Evolutionary conservation across 2,797 vertebrate species (phyloP).

Genomic region (Eurystomus glaucurus): DNA sequence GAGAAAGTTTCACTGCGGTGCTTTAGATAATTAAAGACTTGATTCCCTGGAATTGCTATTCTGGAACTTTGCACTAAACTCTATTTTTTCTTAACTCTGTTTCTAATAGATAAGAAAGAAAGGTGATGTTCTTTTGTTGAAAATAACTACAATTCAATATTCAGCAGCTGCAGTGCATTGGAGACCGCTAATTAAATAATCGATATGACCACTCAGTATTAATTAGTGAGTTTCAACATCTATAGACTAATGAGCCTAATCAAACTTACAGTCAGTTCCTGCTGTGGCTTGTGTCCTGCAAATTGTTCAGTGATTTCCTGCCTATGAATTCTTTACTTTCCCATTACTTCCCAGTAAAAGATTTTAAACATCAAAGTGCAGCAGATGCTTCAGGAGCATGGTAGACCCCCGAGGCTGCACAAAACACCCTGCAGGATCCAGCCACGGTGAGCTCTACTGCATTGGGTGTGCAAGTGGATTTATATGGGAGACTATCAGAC

Average conservation of each 20-base stretch:
- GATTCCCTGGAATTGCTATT: not conserved
- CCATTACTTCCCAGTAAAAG: not conserved
- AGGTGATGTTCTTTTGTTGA: not conserved
- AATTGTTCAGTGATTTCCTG: not conserved
- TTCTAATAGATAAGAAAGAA: not conserved
- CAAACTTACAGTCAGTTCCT: not conserved
- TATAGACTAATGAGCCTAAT: not conserved
- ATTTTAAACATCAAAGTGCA: not conserved
- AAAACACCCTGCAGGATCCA: not conserved
- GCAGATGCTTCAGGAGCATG: not conserved
- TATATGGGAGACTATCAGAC: not conserved
- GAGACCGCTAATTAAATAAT: constrained; percentile 17
- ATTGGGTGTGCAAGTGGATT: accelerated
- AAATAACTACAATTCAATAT: not conserved
- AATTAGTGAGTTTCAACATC: not conserved
- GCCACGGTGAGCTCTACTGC: not conserved
- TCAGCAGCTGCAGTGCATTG: not conserved
- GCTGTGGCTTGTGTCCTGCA: not conserved
- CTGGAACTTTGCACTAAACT: not conserved
- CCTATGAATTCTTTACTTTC: not conserved
- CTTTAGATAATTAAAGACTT: constrained; percentile 1
- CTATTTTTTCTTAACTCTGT: not conserved
- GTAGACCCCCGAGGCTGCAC: not conserved
- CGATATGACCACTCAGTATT: not conserved
- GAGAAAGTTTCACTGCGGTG: not conserved